Percentiles rank a stretch among this genome's conserved stretches.
phyloP scores from a whole-genome alignment of 2,888 invertebrate species.

The Phengaris alcon region DNA sequence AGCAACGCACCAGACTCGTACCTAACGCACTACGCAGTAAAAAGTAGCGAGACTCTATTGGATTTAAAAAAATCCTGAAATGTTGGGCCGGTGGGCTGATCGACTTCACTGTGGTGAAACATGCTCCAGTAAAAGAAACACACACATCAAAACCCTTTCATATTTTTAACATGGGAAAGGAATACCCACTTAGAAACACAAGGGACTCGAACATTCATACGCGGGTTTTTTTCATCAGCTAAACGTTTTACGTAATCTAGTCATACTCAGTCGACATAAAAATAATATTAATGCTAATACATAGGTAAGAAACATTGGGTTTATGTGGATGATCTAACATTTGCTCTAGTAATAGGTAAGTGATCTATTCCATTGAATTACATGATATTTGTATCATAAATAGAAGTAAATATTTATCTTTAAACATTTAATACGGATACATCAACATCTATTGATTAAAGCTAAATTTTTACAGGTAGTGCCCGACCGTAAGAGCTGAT shows the following conservation, averaged over 20 bases:
- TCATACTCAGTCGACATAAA: constrained; percentile 8
- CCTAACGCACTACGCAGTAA: no score
- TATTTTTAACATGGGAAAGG: no score
- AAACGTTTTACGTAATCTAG: background rate
- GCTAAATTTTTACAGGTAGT: constrained; percentile 25
- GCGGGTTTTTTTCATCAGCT: background rate
- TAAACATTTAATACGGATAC: constrained; percentile 26
- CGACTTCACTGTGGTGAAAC: background rate
- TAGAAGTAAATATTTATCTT: constrained; percentile 28
- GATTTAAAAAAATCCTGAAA: no score
- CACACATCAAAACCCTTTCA: background rate
- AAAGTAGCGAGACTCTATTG: no score
- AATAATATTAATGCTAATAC: constrained; percentile 13
- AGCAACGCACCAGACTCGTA: background rate
- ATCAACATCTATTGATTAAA: constrained; percentile 24
- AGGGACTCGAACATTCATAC: background rate
- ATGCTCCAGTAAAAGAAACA: background rate
- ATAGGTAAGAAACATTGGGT: background rate
- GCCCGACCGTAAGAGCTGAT: constrained; percentile 10
- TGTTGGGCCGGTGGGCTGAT: no score
- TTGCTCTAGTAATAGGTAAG: constrained; percentile 15
- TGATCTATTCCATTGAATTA: constrained; percentile 2
- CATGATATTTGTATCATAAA: constrained; percentile 27
- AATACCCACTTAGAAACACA: background rate
- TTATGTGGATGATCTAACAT: background rate